Conservation (phyloP, 2,113 vertebrate species). For the Vanacampus margaritifer region DNA sequence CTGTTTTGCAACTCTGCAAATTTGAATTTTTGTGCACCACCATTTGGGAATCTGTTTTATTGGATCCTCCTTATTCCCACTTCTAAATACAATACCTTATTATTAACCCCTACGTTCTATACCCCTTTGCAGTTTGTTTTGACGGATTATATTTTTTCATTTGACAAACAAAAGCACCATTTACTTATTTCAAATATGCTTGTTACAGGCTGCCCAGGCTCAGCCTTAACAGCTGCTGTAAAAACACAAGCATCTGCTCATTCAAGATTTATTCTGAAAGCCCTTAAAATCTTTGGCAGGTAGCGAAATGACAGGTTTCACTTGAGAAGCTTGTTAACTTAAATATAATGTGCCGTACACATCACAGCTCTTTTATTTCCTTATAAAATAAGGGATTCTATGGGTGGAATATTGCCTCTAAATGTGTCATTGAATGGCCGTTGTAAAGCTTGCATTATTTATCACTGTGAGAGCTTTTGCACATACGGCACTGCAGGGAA, state of each 20-base stretch:
- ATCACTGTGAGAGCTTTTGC: neutral
- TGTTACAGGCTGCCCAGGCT: constrained; percentile 43
- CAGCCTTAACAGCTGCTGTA: constrained; percentile 61
- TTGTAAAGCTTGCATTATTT: constrained; percentile 21
- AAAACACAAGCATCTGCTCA: constrained; percentile 71
- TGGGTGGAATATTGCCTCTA: constrained; percentile 9
- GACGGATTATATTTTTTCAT: constrained; percentile 56
- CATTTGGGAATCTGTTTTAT: neutral
- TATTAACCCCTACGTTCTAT: constrained; percentile 23
- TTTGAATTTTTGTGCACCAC: neutral
- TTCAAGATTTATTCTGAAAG: constrained; percentile 62
- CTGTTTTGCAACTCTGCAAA: neutral
- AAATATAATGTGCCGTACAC: constrained; percentile 14
- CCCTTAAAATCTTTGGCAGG: constrained; percentile 60
- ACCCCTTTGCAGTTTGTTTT: constrained; percentile 47
- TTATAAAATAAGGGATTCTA: constrained; percentile 3
- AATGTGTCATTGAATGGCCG: constrained; percentile 9
- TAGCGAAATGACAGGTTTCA: constrained; percentile 64
- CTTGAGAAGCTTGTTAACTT: constrained; percentile 24
- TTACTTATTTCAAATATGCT: constrained; percentile 54
- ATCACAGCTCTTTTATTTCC: neutral
- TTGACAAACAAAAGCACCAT: constrained; percentile 66
- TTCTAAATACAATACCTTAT: neutral
- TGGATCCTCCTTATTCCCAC: constrained; percentile 2
- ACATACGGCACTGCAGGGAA: neutral